Percentiles rank a stretch among this genome's conserved stretches.
phyloP scores from a whole-genome alignment of 1,140 invertebrate species.

The Agrilus planipennis region DNA sequence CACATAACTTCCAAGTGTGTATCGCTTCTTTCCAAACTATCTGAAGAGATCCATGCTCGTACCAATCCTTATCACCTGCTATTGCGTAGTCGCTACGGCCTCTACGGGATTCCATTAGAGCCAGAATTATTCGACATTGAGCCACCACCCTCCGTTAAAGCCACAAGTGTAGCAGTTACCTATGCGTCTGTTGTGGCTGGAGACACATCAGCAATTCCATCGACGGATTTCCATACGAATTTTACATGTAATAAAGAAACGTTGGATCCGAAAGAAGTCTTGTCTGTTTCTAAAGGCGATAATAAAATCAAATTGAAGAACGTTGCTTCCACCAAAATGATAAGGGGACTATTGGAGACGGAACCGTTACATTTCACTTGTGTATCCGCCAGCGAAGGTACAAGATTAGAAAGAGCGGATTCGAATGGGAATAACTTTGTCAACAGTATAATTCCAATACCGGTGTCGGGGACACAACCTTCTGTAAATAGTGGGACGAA shows the following conservation, averaged over 20 bases:
- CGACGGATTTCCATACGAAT: conserved; percentile 14
- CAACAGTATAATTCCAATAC: conserved; percentile 26
- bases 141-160: conserved; percentile 54
- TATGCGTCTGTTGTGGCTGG: conserved; percentile 40
- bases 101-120: conserved; percentile 80
- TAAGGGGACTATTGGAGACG: conserved; percentile 65
- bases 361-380: conserved; percentile 72
- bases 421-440: conserved; percentile 19
- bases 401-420: conserved; percentile 48
- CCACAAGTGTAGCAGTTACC: conserved; percentile 14
- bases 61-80: conserved; percentile 67
- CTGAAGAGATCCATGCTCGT: conserved; percentile 55
- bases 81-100: conserved; percentile 72
- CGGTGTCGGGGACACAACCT: neutral
- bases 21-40: conserved; percentile 52
- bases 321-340: conserved; percentile 33
- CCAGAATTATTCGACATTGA: conserved; percentile 79
- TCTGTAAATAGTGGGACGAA: conserved; percentile 12
- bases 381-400: conserved; percentile 67
- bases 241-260: conserved; percentile 24
- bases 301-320: conserved; percentile 11
- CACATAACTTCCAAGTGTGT: conserved; percentile 44
- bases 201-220: conserved; percentile 30
- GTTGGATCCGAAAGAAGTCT: conserved; percentile 26
- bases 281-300: conserved; percentile 12